These are phyloP conservation scores for Pampus argenteus DNA, from an alignment of 2,797 vertebrate genomes.

Conservation along the genomic window DNA sequence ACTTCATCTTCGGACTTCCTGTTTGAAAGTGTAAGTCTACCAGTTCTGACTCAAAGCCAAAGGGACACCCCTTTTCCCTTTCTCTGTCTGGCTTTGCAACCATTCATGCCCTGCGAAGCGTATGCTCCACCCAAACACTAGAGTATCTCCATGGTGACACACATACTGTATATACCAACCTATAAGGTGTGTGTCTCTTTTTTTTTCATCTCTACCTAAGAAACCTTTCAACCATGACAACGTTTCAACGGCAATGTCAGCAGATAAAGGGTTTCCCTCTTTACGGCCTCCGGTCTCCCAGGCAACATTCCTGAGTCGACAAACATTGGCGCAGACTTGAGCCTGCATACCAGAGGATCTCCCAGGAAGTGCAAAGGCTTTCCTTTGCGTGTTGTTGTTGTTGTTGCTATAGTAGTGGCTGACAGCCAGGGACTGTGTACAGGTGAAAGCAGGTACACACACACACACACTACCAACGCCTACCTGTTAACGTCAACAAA, in stretches of 20 bases:
- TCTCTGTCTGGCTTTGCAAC: slow-evolving; percentile 54
- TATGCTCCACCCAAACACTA: slow-evolving; percentile 77
- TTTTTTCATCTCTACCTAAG: slow-evolving; percentile 44
- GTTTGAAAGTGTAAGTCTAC: slow-evolving; percentile 65
- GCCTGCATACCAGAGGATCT: slow-evolving; percentile 81
- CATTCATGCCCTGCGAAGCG: slow-evolving; percentile 72
- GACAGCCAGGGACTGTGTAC: slow-evolving; percentile 59
- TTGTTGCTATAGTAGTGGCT: slow-evolving; percentile 81
- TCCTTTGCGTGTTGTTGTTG: slow-evolving; percentile 76
- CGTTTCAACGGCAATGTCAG: slow-evolving; percentile 78
- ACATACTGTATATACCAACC: slow-evolving; percentile 61
- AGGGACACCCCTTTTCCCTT: slow-evolving; percentile 61
- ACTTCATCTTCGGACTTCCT: slow-evolving; percentile 50
- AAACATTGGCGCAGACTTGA: slow-evolving; percentile 81
- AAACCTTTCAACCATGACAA: slow-evolving; percentile 78
- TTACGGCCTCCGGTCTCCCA: slow-evolving; percentile 73
- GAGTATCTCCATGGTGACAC: slow-evolving; percentile 74
- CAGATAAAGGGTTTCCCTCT: slow-evolving; percentile 84
- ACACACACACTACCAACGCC: slow-evolving; percentile 13
- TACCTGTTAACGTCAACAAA: slow-evolving; percentile 24
- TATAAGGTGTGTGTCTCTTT: slow-evolving; percentile 74
- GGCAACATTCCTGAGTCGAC: slow-evolving; percentile 84
- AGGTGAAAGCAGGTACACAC: slow-evolving; percentile 70
- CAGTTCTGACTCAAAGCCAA: slow-evolving; percentile 70
- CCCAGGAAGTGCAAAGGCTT: slow-evolving; percentile 76